A percentile compares a stretch with the other conserved stretches of the same genome.
Evolutionary conservation across 2,888 invertebrate species (phyloP).

Genomic region (Drosophila bunnanda): DNA sequence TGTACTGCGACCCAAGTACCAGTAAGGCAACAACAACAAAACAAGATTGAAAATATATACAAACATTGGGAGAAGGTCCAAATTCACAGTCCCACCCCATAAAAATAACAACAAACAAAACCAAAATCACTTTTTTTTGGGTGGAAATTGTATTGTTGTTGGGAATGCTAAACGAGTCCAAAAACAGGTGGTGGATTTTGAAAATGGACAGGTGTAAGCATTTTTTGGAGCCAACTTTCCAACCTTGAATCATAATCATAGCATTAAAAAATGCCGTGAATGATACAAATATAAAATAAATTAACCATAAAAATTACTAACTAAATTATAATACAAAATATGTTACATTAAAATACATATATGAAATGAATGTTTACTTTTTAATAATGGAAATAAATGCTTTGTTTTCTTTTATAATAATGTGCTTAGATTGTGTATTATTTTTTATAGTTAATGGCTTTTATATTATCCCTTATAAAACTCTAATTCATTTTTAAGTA

Average conservation of each 20-base stretch:
- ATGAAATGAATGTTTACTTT: not conserved
- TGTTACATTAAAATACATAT: too few species aligned
- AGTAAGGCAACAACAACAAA: conserved; percentile 50
- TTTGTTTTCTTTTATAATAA: not conserved
- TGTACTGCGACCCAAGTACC: conserved; percentile 53
- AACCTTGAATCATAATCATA: conserved; percentile 43
- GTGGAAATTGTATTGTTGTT: conserved; percentile 47
- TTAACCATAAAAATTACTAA: not conserved
- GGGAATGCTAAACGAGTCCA: conserved; percentile 64
- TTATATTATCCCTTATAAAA: not conserved
- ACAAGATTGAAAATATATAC: conserved; percentile 57
- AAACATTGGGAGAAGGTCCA: conserved; percentile 17
- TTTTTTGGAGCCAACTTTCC: conserved; percentile 8
- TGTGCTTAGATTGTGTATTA: not conserved
- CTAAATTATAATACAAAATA: not conserved
- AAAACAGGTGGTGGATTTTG: conserved; percentile 7
- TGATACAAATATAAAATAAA: not conserved
- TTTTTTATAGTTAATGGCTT: not conserved
- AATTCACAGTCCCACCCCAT: not conserved
- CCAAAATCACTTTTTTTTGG: conserved; percentile 45
- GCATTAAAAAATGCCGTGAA: not conserved
- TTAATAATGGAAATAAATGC: not conserved
- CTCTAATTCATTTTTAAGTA: not conserved
- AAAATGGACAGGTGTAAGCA: conserved; percentile 54
- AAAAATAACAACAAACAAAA: conserved; percentile 49